Conservation (phyloP, 2,797 vertebrate species). For the Xyrichtys novacula region DNA sequence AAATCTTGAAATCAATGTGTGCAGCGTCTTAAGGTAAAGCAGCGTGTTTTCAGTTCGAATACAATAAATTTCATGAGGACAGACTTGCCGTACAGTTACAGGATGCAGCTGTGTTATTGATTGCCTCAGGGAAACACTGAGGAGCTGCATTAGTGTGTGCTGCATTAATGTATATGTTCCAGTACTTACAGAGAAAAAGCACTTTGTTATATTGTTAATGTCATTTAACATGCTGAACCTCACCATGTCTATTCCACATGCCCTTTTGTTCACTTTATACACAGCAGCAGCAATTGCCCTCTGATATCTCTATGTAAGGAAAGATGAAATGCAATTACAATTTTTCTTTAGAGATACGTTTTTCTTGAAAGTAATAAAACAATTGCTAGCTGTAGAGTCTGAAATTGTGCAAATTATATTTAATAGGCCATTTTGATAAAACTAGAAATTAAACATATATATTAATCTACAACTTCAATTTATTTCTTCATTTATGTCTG, state of each 20-base stretch:
- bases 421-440: too few relatives aligned
- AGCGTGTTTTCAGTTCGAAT: neutral
- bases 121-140: constrained; percentile 19
- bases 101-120: constrained; percentile 10
- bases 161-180: constrained; percentile 14
- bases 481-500: too few relatives aligned
- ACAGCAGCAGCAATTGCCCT: too few relatives aligned
- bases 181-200: constrained; percentile 6
- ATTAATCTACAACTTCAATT: too few relatives aligned
- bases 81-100: constrained; percentile 2
- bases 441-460: too few relatives aligned
- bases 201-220: constrained; percentile 8
- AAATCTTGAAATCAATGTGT: constrained; percentile 1
- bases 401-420: too few relatives aligned
- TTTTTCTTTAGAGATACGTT: too few relatives aligned
- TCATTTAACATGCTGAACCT: neutral
- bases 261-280: constrained; percentile 3
- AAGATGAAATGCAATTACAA: too few relatives aligned
- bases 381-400: too few relatives aligned
- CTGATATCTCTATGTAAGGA: too few relatives aligned
- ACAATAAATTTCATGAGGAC: neutral
- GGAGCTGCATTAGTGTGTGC: neutral
- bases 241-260: neutral
- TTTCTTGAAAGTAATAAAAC: too few relatives aligned
- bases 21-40: neutral